Conservation (phyloP, 2,888 invertebrate species). For the Sarcophaga subvicina region DNA sequence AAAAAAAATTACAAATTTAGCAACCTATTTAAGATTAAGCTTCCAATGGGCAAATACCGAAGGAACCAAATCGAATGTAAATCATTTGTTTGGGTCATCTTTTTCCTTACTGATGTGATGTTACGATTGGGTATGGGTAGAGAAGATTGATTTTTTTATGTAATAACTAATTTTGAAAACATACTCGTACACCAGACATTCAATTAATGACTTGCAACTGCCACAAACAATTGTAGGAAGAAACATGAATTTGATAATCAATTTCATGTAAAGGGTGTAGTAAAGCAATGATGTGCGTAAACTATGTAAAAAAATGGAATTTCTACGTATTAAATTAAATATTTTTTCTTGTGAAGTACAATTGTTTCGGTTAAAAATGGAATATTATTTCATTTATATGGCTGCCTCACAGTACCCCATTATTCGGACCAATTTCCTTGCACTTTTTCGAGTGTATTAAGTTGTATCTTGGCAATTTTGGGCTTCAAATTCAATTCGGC, state of each 20-base stretch:
- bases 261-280: slow-evolving; percentile 18
- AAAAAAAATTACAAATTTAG: neutral
- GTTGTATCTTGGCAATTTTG: too few relatives aligned
- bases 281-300: neutral
- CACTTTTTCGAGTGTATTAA: too few relatives aligned
- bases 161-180: slow-evolving; percentile 14
- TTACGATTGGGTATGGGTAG: neutral
- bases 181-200: neutral
- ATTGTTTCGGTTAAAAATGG: too few relatives aligned
- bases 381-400: too few relatives aligned
- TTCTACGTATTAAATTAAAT: too few relatives aligned
- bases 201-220: neutral
- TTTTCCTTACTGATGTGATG: slow-evolving; percentile 39
- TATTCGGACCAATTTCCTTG: too few relatives aligned
- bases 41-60: neutral
- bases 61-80: slow-evolving; percentile 34
- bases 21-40: slow-evolving; percentile 36
- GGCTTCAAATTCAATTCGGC: too few relatives aligned
- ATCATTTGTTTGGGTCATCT: slow-evolving; percentile 53
- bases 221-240: neutral
- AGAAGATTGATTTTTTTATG: slow-evolving; percentile 10
- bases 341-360: too few relatives aligned
- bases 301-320: neutral
- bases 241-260: slow-evolving; percentile 22
- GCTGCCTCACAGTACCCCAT: too few relatives aligned